Evolutionary conservation across 2,113 vertebrate species (phyloP), one percentile per base, ranked within the genome.

Genomic region (Oriolus oriolus): DNA sequence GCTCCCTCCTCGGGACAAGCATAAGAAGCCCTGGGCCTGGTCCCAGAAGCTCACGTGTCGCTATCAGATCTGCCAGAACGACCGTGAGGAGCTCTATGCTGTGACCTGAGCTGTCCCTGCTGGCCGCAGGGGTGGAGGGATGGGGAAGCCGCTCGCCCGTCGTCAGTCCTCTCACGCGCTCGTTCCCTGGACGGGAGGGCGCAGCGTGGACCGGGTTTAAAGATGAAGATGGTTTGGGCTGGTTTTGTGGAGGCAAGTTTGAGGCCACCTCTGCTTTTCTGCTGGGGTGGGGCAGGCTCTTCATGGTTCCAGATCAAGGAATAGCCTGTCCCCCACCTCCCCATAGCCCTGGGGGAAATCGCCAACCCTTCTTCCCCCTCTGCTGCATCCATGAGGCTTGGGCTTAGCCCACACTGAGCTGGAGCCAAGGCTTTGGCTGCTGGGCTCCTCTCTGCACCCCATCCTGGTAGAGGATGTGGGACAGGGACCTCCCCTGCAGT

Each of bases 61-160:
- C 39, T 99, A 99, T 80, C 99, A 99, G 70, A 98, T 99, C 91
- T 99, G 99, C 82, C 98, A 98, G 87, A 98, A 98, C 0, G 97
- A 98, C 96, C 98, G 97, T 28, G 99, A 99, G 4, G 99, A 99
- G 78, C 97, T 99, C 49, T 98, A 99, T 37, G 97, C 98, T 0
- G 99, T 99, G 60, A 98, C 98, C 1, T 98, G 97, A 98, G 3
- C 37, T 35, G 71, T 33, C 57, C 56, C n/a, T n/a, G n/a, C n/a
- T 1, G 27, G 16, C 19, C 0, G 3, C 64, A 33, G 88, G 77
- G 83, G 10, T 53, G 64, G 60, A 87, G 89, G 68, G 59, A 35
- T 65, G 63, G 50, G 47, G 65, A 50, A 50, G 90, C 53, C 47
- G 70, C 89, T 33, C 2, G 0, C 49, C 9, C 11, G 0, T 16